Evolutionary conservation across 2,797 vertebrate species (phyloP).

Genomic region (Diglossa cyanea): DNA sequence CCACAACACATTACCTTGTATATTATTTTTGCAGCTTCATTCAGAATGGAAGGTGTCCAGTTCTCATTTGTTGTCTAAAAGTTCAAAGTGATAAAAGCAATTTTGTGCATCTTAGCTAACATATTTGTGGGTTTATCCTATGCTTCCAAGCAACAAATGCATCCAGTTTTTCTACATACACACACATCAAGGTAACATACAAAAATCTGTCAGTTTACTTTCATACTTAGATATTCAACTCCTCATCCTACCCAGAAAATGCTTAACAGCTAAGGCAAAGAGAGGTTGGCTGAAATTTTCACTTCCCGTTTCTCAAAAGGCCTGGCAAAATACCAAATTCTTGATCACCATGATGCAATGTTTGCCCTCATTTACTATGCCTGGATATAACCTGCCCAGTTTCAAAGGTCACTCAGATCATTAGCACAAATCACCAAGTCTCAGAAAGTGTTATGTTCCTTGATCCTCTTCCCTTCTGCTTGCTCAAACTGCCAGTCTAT

Average conservation of each 20-base stretch:
- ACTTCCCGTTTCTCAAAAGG: background rate
- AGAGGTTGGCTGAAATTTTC: background rate
- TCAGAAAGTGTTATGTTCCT: background rate
- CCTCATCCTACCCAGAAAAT: background rate
- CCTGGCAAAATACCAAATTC: background rate
- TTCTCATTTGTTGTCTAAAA: constrained; percentile 89
- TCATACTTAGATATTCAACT: background rate
- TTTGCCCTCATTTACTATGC: background rate
- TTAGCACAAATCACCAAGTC: background rate
- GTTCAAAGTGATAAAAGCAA: background rate
- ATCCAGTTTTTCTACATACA: background rate
- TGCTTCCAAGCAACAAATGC: background rate
- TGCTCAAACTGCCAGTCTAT: background rate
- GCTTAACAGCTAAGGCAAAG: background rate
- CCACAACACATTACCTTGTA: constrained; percentile 84
- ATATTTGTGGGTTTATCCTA: background rate
- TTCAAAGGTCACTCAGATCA: background rate
- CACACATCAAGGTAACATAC: background rate
- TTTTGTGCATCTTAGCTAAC: background rate
- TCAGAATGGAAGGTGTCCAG: constrained; percentile 90
- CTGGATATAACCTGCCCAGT: background rate
- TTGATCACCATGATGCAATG: background rate
- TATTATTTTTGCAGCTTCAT: constrained; percentile 92
- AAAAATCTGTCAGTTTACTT: background rate
- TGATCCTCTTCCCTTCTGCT: background rate